Percentiles rank a stretch among this genome's conserved stretches.
phyloP scores from a whole-genome alignment of 2,113 vertebrate genomes.

The Notothenia rossii region DNA sequence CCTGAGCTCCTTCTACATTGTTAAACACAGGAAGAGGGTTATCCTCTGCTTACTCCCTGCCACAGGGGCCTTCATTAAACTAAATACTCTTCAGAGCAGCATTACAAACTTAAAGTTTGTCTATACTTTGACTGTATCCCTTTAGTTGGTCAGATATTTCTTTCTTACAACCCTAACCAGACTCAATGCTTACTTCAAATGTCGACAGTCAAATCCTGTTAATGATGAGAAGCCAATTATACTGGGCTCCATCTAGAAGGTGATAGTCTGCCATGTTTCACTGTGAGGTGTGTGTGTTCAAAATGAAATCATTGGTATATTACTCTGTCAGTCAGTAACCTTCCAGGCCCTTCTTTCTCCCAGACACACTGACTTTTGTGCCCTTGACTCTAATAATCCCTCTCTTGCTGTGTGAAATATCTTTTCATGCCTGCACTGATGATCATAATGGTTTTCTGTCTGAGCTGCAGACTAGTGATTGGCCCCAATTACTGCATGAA shows the following conservation, averaged over 20 bases:
- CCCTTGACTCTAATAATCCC: conserved; percentile 79
- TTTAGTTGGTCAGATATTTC: conserved; percentile 7
- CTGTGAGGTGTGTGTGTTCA: conserved; percentile 41
- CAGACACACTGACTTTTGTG: conserved; percentile 72
- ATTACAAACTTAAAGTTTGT: neutral
- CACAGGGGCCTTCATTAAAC: neutral
- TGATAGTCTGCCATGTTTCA: conserved; percentile 51
- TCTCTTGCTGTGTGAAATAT: conserved; percentile 75
- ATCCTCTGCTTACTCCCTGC: neutral
- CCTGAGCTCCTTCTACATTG: neutral
- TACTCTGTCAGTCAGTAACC: conserved; percentile 68
- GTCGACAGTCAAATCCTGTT: conserved; percentile 3
- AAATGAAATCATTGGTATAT: conserved; percentile 63
- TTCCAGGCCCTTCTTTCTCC: conserved; percentile 57
- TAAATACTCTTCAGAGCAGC: neutral
- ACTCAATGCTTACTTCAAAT: conserved; percentile 3
- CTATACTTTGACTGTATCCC: neutral
- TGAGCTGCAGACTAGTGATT: conserved; percentile 75
- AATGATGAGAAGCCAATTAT: conserved; percentile 35
- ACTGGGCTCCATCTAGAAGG: conserved; percentile 39
- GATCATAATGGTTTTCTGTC: conserved; percentile 79
- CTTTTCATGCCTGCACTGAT: conserved; percentile 75
- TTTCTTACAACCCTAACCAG: neutral
- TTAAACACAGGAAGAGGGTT: neutral
- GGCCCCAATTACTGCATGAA: conserved; percentile 80